Evolutionary conservation across 1,140 invertebrate genomes (phyloP).

Genomic region (Trypoxylus dichotomus): DNA sequence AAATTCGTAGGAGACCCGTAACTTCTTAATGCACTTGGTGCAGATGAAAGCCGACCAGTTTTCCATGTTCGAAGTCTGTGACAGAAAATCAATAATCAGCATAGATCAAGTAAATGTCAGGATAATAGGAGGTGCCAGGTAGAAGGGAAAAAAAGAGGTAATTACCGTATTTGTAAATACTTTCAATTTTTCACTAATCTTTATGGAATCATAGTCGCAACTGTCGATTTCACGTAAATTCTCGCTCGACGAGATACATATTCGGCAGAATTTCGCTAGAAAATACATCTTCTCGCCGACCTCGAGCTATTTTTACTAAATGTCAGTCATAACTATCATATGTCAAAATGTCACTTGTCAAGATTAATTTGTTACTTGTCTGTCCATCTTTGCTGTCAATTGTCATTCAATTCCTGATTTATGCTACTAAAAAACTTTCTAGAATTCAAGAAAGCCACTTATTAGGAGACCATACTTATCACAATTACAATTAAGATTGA

Average conservation of each 20-base stretch:
- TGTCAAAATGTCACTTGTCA: conserved; percentile 52
- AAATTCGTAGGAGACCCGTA: conserved; percentile 50
- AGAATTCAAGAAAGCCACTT: background rate
- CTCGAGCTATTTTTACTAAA: conserved; percentile 33
- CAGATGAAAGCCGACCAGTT: conserved; percentile 48
- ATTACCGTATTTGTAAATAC: conserved; percentile 50
- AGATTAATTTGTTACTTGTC: conserved; percentile 17
- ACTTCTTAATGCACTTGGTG: conserved; percentile 46
- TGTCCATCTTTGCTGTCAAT: conserved; percentile 8
- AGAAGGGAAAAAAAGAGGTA: conserved; percentile 29
- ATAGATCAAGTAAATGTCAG: conserved; percentile 22
- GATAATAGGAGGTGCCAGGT: background rate
- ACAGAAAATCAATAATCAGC: conserved; percentile 41
- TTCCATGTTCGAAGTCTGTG: conserved; percentile 46
- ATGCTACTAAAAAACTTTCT: background rate
- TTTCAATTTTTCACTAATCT: conserved; percentile 49
- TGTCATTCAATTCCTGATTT: conserved; percentile 5
- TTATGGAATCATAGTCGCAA: conserved; percentile 46
- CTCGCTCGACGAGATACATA: conserved; percentile 47
- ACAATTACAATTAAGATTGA: too few species aligned
- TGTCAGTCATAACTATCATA: conserved; percentile 53
- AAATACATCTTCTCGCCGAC: conserved; percentile 46
- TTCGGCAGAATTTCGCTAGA: conserved; percentile 50
- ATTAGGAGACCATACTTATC: too few species aligned
- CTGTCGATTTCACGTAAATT: conserved; percentile 46